phyloP scores from a whole-genome alignment of 2,888 invertebrate genomes.

The Sylvicola cinctus region DNA sequence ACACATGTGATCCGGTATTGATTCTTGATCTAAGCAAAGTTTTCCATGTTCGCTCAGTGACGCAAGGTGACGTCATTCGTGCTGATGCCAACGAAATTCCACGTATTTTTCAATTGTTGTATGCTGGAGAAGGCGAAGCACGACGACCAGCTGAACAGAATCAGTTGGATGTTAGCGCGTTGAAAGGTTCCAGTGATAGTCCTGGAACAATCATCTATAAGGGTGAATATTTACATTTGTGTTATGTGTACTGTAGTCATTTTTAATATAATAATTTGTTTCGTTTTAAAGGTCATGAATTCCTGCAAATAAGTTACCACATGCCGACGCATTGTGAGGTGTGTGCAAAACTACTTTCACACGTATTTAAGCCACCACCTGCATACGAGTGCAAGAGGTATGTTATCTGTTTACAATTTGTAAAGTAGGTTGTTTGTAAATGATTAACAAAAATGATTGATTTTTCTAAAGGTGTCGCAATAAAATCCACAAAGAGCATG shows the following conservation, averaged over 20 bases:
- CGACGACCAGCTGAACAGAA: slow-evolving; percentile 52
- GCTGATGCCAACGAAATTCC: slow-evolving; percentile 99
- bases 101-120: slow-evolving; percentile 90
- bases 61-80: slow-evolving; percentile 96
- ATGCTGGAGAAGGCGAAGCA: slow-evolving; percentile 92
- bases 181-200: slow-evolving; percentile 26
- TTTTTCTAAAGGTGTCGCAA: slow-evolving; percentile 63
- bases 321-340: slow-evolving; percentile 97
- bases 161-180: slow-evolving; percentile 31
- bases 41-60: slow-evolving; percentile 95
- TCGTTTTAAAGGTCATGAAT: slow-evolving; percentile 84
- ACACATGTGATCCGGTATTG: slow-evolving; percentile 74
- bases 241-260: background rate
- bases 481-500: slow-evolving; percentile 95
- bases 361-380: slow-evolving; percentile 93
- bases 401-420: background rate
- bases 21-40: slow-evolving; percentile 92
- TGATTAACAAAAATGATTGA: slow-evolving; percentile 4
- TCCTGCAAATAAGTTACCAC: slow-evolving; percentile 89
- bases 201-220: slow-evolving; percentile 25
- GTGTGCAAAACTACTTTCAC: slow-evolving; percentile 92
- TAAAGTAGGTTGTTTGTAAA: slow-evolving; percentile 1
- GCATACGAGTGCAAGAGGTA: slow-evolving; percentile 87
- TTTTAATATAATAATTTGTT: too few relatives aligned
- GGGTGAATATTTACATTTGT: slow-evolving; percentile 13